Base-by-base conservation (phyloP, 2,888 invertebrate genomes). In the Andrena marginata region DNA sequence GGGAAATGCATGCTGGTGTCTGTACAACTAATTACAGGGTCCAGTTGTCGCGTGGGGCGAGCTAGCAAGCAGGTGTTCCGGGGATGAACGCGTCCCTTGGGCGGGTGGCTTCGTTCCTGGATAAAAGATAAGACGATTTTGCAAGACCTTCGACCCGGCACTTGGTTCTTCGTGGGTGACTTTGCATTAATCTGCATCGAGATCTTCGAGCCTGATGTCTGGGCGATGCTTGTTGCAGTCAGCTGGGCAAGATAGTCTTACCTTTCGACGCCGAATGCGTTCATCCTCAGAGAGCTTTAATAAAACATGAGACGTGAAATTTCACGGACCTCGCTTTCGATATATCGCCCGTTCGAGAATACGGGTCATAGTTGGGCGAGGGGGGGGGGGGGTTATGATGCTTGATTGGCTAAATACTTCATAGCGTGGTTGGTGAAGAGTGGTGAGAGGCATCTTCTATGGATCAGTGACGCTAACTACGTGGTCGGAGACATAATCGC, bases 381-480 rank as follows among this genome's bases (percentile, higher is more conserved):
- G 64, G 35, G 68, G 48, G 64, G 35, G 68, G 54, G 77, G 29
- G 42, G 64, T 77, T 85, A 77, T n/a, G 69, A 75, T 85, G 77
- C 20, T 83, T 69, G 70, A 76, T 78, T 56, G 62, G 77, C 48
- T 23, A 68, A 59, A 59, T 79, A 80, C 54, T 78, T 76, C 31
- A 49, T 68, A 75, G 80, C 80, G 59, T 84, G 73, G 62, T 59
- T 33, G 84, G 70, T 76, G 75, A 82, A 65, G 48, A 49, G 69
- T 75, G 74, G 82, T 74, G 78, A 69, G 16, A 78, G 78, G 80
- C 87, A 63, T 78, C 76, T 77, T 85, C 85, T 87, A 85, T 77
- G 64, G 78, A 69, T 84, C 87, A 48, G 73, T 83, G 84, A 79
- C 76, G 67, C 78, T 72, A 87, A 84, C 86, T 86, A 86, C 87